Conservation (phyloP, 2,888 invertebrate species). For the Tyria jacobaeae region DNA sequence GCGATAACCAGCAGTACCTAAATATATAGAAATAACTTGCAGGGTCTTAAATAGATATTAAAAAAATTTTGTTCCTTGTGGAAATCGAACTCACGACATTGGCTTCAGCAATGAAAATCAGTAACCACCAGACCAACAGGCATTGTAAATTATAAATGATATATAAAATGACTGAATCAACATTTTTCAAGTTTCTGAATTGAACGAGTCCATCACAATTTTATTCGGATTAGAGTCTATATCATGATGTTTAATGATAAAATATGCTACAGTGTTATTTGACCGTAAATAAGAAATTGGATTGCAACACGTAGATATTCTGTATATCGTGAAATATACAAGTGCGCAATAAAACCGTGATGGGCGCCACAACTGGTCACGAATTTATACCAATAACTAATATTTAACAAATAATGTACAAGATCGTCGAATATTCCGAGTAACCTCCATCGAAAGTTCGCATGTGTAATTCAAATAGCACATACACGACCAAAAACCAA, state of each 20-base stretch:
- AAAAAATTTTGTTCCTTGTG: no score
- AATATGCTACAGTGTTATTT: neutral
- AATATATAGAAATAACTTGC: no score
- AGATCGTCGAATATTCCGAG: conserved; percentile 39
- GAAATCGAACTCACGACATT: no score
- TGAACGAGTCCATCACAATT: no score
- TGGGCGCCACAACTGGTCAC: conserved; percentile 48
- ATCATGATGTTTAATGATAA: neutral
- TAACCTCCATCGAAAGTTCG: conserved; percentile 56
- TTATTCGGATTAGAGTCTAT: neutral
- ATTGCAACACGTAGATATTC: conserved; percentile 28
- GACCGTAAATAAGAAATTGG: conserved; percentile 11
- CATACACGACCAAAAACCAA: conserved; percentile 65
- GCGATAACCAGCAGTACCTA: no score
- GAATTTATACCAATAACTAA: conserved; percentile 34
- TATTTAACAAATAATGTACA: conserved; percentile 19
- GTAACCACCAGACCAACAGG: no score
- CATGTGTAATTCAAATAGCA: conserved; percentile 65
- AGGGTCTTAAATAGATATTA: no score
- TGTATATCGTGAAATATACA: conserved; percentile 33
- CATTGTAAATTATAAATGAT: no score
- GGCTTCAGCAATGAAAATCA: no score
- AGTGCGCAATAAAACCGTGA: conserved; percentile 41
- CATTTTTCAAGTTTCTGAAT: no score
- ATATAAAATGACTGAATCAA: no score